Evolutionary conservation across 2,888 invertebrate genomes (phyloP), one percentile per base, ranked within the genome.

Genomic region (Hartigia nigra): DNA sequence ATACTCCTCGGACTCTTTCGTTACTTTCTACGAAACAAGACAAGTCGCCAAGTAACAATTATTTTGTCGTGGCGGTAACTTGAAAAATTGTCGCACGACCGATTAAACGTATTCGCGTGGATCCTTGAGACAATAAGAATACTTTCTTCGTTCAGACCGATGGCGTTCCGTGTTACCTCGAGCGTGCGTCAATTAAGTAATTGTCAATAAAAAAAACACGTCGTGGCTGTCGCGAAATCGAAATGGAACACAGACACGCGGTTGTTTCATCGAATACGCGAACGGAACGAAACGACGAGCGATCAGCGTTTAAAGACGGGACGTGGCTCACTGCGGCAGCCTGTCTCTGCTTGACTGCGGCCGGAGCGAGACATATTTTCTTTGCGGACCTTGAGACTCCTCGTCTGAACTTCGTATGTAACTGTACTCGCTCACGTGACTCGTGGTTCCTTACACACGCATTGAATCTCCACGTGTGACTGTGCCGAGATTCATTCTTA

Each of bases 381-480:
- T 76, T 74, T 37, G 39, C 79, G 78, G 81, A 82, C 82, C 82
- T 82, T 81, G 82, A 81, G 81, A 70, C 36, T 79, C 77, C 69
- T 75, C 74, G 75, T 32, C 81, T 82, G 81, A 84, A 84, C 82
- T 82, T 81, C 78, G 82, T 79, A 80, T 79, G 81, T 84, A 84
- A 84, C 84, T 84, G 84, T 84, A 84, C 81, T 70, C 34, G 77
- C 76, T 84, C 84, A 84, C 84, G 84, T 84, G 84, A 84, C 82
- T 74, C 37, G 75, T 70, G 14, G 35, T 75, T 70, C 55, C 70
- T 35, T n/a, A 5, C 36, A 77, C 72, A 31, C 72, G 55, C 70
- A 32, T 74, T 78, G 76, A 70, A 36, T 31, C 69, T 35, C 32
- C 76, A 32, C 69, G 55, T n/a, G 70, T 14, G 32, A 70, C 36